A percentile compares a stretch with the other conserved stretches of the same genome.
Conservation (phyloP, 2,113 vertebrate species). For the Prochilodus magdalenae region DNA sequence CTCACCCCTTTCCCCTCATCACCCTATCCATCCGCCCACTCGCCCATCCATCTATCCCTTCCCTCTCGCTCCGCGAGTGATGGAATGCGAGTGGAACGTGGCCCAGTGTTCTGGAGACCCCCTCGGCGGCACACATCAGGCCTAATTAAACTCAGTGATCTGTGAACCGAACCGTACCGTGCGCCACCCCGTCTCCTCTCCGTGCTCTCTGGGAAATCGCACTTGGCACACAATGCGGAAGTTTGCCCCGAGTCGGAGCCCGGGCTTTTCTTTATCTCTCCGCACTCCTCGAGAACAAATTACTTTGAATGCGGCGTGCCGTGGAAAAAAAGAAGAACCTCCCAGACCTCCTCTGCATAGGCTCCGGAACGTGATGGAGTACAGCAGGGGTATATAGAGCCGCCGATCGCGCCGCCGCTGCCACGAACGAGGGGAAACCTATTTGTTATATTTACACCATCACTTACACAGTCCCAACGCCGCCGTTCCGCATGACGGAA, state of each 20-base stretch:
- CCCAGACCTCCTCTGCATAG: neutral
- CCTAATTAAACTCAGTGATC: slow-evolving; percentile 73
- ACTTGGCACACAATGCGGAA: neutral
- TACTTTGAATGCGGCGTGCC: neutral
- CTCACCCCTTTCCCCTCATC: slow-evolving; percentile 15
- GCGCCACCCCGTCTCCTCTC: neutral
- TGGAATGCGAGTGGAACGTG: slow-evolving; percentile 50
- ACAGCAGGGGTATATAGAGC: neutral
- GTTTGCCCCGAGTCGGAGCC: neutral
- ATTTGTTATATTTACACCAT: slow-evolving; percentile 2
- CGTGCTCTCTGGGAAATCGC: neutral
- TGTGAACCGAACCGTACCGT: slow-evolving; percentile 58
- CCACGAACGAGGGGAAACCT: neutral
- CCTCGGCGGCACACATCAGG: slow-evolving; percentile 61
- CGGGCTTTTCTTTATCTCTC: neutral
- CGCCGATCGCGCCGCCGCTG: neutral
- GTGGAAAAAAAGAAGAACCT: neutral
- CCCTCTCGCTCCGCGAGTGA: slow-evolving; percentile 43
- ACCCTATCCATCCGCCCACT: slow-evolving; percentile 10
- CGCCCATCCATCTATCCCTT: neutral
- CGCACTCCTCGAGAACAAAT: slow-evolving; percentile 9
- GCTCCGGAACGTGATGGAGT: slow-evolving; percentile 1
- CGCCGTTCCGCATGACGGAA: neutral
- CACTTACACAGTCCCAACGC: neutral
- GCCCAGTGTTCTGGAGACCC: slow-evolving; percentile 40